Evolutionary conservation across 2,888 invertebrate species (phyloP).

Genomic region (Campoplex capitator): DNA sequence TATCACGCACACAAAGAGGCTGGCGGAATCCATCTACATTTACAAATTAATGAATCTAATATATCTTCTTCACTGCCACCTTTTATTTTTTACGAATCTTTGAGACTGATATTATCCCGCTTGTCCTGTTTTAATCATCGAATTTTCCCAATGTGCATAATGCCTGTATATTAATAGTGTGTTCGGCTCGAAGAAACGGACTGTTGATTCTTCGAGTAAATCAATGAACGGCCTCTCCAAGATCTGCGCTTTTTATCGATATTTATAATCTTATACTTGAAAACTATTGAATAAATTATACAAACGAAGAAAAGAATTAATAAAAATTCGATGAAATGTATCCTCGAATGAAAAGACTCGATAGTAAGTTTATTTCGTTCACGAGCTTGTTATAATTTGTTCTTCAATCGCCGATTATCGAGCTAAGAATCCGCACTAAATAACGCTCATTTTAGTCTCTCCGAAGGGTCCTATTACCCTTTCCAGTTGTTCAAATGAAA

Average conservation of each 20-base stretch:
- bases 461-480: neutral
- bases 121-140: conserved; percentile 14
- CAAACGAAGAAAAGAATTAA: neutral
- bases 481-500: conserved; percentile 12
- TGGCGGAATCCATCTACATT: conserved; percentile 1
- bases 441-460: conserved; percentile 30
- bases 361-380: conserved; percentile 25
- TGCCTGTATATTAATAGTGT: conserved; percentile 14
- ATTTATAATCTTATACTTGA: conserved; percentile 37
- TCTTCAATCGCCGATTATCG: conserved; percentile 15
- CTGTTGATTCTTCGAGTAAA: conserved; percentile 7
- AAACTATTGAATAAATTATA: conserved; percentile 19
- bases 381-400: conserved; percentile 40
- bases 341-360: neutral
- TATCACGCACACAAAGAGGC: conserved; percentile 47
- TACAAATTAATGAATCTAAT: conserved; percentile 25
- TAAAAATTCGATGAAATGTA: neutral
- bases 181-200: neutral
- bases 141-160: conserved; percentile 39
- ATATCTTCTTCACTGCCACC: conserved; percentile 65
- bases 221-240: conserved; percentile 37
- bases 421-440: conserved; percentile 2
- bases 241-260: conserved; percentile 28
- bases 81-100: conserved; percentile 66
- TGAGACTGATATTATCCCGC: conserved; percentile 66